Base-by-base conservation (phyloP, 2,888 invertebrate genomes). In the Theretra japonica region DNA sequence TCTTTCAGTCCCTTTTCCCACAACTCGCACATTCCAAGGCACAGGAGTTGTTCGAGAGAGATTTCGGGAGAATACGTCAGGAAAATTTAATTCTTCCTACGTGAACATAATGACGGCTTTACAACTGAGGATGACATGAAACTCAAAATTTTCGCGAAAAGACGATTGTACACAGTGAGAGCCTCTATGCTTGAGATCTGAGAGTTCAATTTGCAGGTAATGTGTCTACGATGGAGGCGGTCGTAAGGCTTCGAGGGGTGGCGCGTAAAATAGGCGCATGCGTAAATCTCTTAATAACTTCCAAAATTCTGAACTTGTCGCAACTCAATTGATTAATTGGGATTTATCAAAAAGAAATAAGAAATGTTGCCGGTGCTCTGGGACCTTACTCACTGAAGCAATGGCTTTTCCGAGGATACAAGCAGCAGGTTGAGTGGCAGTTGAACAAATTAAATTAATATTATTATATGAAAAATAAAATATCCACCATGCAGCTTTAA, bases 201-300 rank as follows among this genome's bases (percentile, higher is more conserved):
- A 94, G 88, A 84, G 93, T 90, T 90, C 88, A 92, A 87, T 89
- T 94, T 94, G 81, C 88, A 85, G 83, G 83, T 84, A 79, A 84
- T 84, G 82, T 84, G 81, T 82, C 77, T 76, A 76, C 78, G 76
- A 88, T 87, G 88, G 90, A 93, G 94, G 94, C 94, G 94, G 94
- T 93, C 94, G 93, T 94, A 93, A 90, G 90, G 89, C 80, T 88
- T 91, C 82, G 80, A 93, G 93, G 94, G 94, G 95, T 94, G 95
- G 94, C 88, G 93, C 94, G 92, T 90, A 89, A 88, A 87, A 82
- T 73, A 78, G 88, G 92, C 94, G 95, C 95, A 94, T 93, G 95
- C 95, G 95, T 92, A 86, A 85, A 81, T 88, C 85, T 84, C 81
- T 82, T 79, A 86, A 89, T 87, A 86, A 86, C 87, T 89, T 87